Percentiles rank a stretch among this genome's conserved stretches.
Conservation (phyloP, 2,113 vertebrate species). For the Typhlomys cinereus region DNA sequence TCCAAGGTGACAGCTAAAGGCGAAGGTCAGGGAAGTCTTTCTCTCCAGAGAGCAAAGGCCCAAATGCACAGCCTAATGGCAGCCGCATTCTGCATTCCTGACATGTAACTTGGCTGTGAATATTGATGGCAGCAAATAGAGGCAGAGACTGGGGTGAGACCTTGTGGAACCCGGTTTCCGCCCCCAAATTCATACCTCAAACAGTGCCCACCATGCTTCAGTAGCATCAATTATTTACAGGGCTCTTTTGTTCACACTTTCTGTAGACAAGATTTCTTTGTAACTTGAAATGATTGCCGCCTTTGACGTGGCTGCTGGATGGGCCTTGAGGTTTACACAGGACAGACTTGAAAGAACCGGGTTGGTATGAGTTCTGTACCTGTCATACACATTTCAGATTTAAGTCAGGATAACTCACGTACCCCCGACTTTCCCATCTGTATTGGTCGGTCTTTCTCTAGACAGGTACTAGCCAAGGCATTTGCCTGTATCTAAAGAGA, state of each 20-base stretch:
- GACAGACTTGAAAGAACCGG: constrained; percentile 79
- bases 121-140: constrained; percentile 68
- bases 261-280: constrained; percentile 92
- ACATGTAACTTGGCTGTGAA: constrained; percentile 71
- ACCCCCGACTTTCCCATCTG: background rate
- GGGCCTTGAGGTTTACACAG: constrained; percentile 75
- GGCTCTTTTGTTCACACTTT: constrained; percentile 89
- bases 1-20: constrained; percentile 67
- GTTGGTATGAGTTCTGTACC: constrained; percentile 78
- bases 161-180: constrained; percentile 74
- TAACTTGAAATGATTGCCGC: constrained; percentile 90
- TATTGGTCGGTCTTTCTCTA: background rate
- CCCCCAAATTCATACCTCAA: constrained; percentile 86
- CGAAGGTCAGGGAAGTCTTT: constrained; percentile 46
- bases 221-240: constrained; percentile 92
- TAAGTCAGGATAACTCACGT: constrained; percentile 57
- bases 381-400: constrained; percentile 80
- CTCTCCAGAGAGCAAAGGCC: constrained; percentile 60
- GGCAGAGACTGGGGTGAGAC: constrained; percentile 62
- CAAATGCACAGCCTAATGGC: constrained; percentile 68
- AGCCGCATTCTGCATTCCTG: constrained; percentile 33
- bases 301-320: constrained; percentile 70
- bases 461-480: background rate
- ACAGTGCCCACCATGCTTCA: constrained; percentile 86
- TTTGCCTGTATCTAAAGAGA: background rate